These are phyloP conservation scores for Acyrthosiphon pisum DNA, from an alignment of 1,140 invertebrate genomes.

Conservation along the genomic window DNA sequence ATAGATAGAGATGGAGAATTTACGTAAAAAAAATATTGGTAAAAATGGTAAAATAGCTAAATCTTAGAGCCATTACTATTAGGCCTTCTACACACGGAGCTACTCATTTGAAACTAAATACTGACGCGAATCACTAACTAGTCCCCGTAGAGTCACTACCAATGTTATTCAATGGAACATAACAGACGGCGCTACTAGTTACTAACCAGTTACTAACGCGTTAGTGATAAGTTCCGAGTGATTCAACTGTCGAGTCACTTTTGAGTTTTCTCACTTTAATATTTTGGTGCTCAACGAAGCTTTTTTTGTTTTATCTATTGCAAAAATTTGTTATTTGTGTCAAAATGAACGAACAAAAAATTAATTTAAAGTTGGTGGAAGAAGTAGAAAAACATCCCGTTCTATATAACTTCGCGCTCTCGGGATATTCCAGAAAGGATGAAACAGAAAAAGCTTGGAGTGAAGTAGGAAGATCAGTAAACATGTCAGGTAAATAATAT, in stretches of 20 bases:
- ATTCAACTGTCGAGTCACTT: conserved; percentile 37
- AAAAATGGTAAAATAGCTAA: too few relatives aligned
- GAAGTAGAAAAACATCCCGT: conserved; percentile 59
- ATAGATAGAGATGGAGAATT: too few relatives aligned
- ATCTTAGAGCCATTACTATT: too few relatives aligned
- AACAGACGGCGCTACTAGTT: conserved; percentile 28
- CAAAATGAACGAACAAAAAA: conserved; percentile 58
- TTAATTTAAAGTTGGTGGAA: conserved; percentile 59
- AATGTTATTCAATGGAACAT: conserved; percentile 29
- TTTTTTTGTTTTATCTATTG: conserved; percentile 20
- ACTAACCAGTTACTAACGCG: conserved; percentile 31
- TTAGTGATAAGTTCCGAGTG: conserved; percentile 24
- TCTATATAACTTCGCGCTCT: conserved; percentile 60
- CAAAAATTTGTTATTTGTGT: not conserved
- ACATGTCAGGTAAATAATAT: conserved; percentile 27
- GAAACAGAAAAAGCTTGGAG: conserved; percentile 60
- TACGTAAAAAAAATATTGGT: too few relatives aligned
- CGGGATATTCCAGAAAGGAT: conserved; percentile 60
- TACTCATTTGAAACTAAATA: not conserved
- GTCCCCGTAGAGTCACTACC: not conserved
- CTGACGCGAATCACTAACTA: conserved; percentile 4
- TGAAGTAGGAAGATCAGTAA: conserved; percentile 56
- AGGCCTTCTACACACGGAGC: too few relatives aligned
- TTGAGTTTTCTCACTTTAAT: conserved; percentile 22
- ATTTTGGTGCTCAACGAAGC: conserved; percentile 18